phyloP scores from a whole-genome alignment of 2,113 vertebrate species.

The Pedionomus torquatus region DNA sequence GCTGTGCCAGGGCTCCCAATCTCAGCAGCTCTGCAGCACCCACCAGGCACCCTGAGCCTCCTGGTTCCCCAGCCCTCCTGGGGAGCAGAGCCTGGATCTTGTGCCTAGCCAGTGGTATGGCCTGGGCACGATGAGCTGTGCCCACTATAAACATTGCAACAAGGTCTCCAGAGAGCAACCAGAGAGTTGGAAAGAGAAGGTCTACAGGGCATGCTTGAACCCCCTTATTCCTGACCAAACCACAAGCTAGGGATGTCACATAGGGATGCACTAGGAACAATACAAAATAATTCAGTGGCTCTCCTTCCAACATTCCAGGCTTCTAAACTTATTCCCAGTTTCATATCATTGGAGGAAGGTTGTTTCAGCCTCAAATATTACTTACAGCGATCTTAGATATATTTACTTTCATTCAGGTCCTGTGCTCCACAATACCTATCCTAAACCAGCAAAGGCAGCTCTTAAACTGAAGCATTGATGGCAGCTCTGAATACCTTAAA shows the following conservation, averaged over 20 bases:
- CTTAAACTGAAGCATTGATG: not conserved
- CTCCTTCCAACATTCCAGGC: not conserved
- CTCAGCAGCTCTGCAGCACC: not conserved
- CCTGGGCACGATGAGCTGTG: not conserved
- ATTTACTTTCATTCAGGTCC: not conserved
- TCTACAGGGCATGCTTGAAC: not conserved
- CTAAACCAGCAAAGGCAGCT: not conserved
- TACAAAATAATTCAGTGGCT: not conserved
- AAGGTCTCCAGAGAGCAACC: rapidly evolving
- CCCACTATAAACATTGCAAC: not conserved
- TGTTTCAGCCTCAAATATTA: not conserved
- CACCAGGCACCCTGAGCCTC: not conserved
- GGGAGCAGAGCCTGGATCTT: not conserved
- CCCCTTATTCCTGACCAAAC: not conserved
- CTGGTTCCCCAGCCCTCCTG: not conserved
- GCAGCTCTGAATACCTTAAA: not conserved
- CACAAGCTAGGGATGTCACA: not conserved
- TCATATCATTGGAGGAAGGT: not conserved
- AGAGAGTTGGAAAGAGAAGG: not conserved
- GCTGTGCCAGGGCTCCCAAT: not conserved
- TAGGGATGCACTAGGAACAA: not conserved
- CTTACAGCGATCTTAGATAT: not conserved
- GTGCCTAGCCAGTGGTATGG: not conserved
- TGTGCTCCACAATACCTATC: not conserved
- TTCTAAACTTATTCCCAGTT: not conserved